phyloP scores from a whole-genome alignment of 1,140 invertebrate species.

The Tyrophagus putrescentiae region DNA sequence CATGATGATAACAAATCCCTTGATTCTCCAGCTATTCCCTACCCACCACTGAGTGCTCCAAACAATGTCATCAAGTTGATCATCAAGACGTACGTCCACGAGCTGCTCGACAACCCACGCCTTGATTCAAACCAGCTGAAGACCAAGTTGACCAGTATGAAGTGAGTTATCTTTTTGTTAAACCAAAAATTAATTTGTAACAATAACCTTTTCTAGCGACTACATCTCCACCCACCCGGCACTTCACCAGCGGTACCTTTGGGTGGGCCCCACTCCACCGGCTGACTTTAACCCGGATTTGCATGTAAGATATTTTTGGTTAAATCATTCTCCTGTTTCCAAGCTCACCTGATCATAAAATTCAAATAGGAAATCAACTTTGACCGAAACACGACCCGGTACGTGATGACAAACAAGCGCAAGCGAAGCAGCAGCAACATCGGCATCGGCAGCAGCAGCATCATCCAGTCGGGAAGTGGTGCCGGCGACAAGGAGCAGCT shows the following conservation, averaged over 20 bases:
- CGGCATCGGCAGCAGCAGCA: background rate
- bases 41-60: slow-evolving; percentile 5
- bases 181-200: background rate
- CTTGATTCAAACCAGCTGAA: background rate
- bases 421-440: slow-evolving; percentile 15
- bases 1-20: too few species aligned
- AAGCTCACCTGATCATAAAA: too few species aligned
- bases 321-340: background rate
- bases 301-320: background rate
- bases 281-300: slow-evolving; percentile 23
- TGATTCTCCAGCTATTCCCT: background rate
- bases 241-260: slow-evolving; percentile 26
- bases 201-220: slow-evolving; percentile 15
- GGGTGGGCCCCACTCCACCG: slow-evolving; percentile 25
- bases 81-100: slow-evolving; percentile 19
- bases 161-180: slow-evolving; percentile 7
- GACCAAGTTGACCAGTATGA: slow-evolving; percentile 5
- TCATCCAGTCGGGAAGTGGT: background rate
- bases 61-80: slow-evolving; percentile 23
- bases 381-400: background rate
- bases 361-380: background rate
- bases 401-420: slow-evolving; percentile 4
- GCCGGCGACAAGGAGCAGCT: slow-evolving; percentile 14
- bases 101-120: slow-evolving; percentile 6
- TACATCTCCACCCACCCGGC: slow-evolving; percentile 27